Base-by-base conservation (phyloP, 1,140 invertebrate species). In the Rhagoletis zephyria region DNA sequence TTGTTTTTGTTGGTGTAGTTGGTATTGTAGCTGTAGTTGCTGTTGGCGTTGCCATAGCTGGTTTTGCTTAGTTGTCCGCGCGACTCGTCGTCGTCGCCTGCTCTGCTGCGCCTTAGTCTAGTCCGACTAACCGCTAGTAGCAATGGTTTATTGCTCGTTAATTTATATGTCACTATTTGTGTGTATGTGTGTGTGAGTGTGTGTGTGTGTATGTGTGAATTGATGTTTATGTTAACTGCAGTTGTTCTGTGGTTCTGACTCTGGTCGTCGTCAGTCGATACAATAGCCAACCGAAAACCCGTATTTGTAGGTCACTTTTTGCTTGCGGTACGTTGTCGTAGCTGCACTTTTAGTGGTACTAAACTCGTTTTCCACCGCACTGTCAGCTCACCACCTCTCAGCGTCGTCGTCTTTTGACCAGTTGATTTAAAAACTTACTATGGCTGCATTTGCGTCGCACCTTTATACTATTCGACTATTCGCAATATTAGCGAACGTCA, bases 241-340 rank as follows among this genome's bases (percentile, higher is more conserved):
- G 63, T 19, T 42, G 65, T 67, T 74, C 64, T 30, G 64, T 45
- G 40, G 61, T n/a, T 63, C 61, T 63, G 61, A 4, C 30, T 67
- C 87, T 81, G 56, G 81, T 61, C 77, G 81, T 77, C 64, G 65
- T 65, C 64, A 30, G 19, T 45, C 56, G 67, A 56, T 64, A 67
- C 64, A 70, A 70, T 86, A 87, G 40, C 74, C 63, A 87, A 88
- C 63, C 85, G 86, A 86, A 42, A 92, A 92, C 91, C 90, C 90
- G 91, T 92, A 91, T 92, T 92, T 92, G 90, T 92, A 92, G 91
- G 91, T 92, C 91, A 92, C 91, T 91, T 90, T 89, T 88, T 89
- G 81, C 88, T 85, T 81, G 85, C 48, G 19, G 74, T 87, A 48
- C 48, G 45, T 74, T 67, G 81, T 77, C 70, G 87, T 86, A 56